Base-by-base conservation (phyloP, 2,113 vertebrate species). In the Manacus vitellinus region DNA sequence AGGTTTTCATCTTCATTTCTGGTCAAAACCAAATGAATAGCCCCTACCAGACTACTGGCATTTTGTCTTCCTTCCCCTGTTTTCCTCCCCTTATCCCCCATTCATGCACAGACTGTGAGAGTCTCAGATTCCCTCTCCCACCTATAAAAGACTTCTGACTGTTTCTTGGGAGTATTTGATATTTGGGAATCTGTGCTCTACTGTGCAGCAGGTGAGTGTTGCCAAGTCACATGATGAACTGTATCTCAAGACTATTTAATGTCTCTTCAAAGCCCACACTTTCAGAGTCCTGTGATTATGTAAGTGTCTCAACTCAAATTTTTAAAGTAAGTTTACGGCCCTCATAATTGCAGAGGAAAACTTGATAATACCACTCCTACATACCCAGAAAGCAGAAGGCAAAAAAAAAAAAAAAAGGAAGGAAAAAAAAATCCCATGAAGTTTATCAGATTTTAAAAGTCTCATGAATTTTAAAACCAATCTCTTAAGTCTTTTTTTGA, bases 391-490 rank as follows among this genome's bases (percentile, higher is more conserved):
- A 96, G 92, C 85, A 94, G 72, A 88, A 95, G 59, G 63, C 5
- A 74, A 91, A 71, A 92, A 94, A 84, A 13, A 55, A 80, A 73
- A 80, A 83, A 47, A 9, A n/a, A 63, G 4, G 3, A 9, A 51
- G 17, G 43, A 9, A 4, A 30, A 16, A 80, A 86, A 93, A 78
- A 1, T 7, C 14, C 1, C 19, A 8, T 77, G n/a, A 94, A 93
- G 49, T 95, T 95, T 95, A 96, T 96, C 92, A 94, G 94, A 95
- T 96, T 96, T 96, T 5, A 59, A 77, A 95, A 95, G 88, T 96
- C 94, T 96, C 86, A 96, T 97, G 96, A 96, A 96, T 96, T 96
- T 97, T 97, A 96, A 95, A 91, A 74, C 27, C 88, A 89, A 87
- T 91, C 76, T 92, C 94, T 95, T 95, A 94, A 95, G 95, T 95